Conservation (phyloP, 2,888 invertebrate species). For the Aromia moschata region DNA sequence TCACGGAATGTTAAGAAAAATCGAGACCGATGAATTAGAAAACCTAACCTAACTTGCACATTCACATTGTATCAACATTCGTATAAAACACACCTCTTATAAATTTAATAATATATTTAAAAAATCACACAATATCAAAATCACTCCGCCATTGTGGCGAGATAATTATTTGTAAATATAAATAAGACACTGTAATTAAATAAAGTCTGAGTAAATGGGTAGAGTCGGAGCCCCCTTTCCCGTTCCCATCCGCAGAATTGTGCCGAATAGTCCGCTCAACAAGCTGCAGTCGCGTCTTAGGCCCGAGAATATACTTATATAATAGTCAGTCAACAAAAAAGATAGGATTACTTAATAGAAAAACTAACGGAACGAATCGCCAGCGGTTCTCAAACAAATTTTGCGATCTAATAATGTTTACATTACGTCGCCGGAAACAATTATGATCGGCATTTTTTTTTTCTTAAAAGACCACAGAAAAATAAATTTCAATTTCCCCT, state of each 20-base stretch:
- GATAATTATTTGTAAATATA: constrained; percentile 58
- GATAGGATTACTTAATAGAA: constrained; percentile 7
- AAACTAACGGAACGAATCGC: constrained; percentile 11
- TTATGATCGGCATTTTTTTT: too few relatives aligned
- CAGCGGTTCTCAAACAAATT: constrained; percentile 15
- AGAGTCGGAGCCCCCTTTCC: constrained; percentile 27
- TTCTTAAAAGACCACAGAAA: too few relatives aligned
- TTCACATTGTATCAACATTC: constrained; percentile 59
- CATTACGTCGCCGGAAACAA: too few relatives aligned
- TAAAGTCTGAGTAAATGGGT: constrained; percentile 54
- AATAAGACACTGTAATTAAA: constrained; percentile 59
- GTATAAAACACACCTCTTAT: constrained; percentile 61
- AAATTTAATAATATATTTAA: constrained; percentile 57
- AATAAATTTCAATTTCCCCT: too few relatives aligned
- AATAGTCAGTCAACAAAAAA: constrained; percentile 22
- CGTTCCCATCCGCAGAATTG: constrained; percentile 3
- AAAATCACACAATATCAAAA: constrained; percentile 64
- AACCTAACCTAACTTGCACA: constrained; percentile 60
- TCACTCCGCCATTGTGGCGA: constrained; percentile 59
- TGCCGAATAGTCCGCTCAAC: constrained; percentile 1
- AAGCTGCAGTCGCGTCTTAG: background rate
- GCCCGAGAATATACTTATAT: constrained; percentile 20
- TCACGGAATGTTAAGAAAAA: constrained; percentile 60
- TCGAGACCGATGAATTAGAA: constrained; percentile 59
- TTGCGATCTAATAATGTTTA: too few relatives aligned